Evolutionary conservation across 2,888 invertebrate genomes (phyloP), one percentile per base, ranked within the genome.

Genomic region (Pollenia griseotomentosa): DNA sequence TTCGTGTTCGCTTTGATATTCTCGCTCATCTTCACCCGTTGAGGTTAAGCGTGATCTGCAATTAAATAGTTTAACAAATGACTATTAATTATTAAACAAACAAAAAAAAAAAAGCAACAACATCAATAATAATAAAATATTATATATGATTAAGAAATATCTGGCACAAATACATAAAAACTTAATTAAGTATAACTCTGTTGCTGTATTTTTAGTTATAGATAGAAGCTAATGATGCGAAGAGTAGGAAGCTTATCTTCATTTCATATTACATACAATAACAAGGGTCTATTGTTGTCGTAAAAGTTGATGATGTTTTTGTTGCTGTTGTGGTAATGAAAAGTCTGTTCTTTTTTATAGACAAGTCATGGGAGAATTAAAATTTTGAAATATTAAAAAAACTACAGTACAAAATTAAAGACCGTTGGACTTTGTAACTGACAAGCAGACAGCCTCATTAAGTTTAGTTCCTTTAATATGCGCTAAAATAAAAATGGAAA

Each of bases 11-110:
- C 93, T 93, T 85, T 91, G 93, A 89, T 91, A 93, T 88, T 93
- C 93, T 81, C 93, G 92, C 89, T 93, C 93, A 89, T 93, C 93
- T 89, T 93, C 93, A 85, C 93, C 93, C 82, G 93, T 93, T 78
- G 93, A 93, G 88, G 93, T 93, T 89, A 93, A 90, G 73, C 93
- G 91, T 88, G 92, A 92, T 91, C 93, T 93, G 88, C 46, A 91
- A 89, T 82, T 79, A 70, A 83, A 73, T 40, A 44, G 74, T 70
- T 68, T 77, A 83, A 77, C 68, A 82, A 23, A 86, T 73, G 82
- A 77, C 48, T 63, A 71, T 70, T 77, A 71, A 83, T 77, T 83
- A 70, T 48, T 59, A 23, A 44, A 42, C 53, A 46, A n/a, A n/a
- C n/a, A 55, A 53, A 33, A 71, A 83, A 70, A 61, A 63, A 70